These are phyloP conservation scores for Lates calcarifer DNA, from an alignment of 2,113 vertebrate genomes.

Conservation along the genomic window DNA sequence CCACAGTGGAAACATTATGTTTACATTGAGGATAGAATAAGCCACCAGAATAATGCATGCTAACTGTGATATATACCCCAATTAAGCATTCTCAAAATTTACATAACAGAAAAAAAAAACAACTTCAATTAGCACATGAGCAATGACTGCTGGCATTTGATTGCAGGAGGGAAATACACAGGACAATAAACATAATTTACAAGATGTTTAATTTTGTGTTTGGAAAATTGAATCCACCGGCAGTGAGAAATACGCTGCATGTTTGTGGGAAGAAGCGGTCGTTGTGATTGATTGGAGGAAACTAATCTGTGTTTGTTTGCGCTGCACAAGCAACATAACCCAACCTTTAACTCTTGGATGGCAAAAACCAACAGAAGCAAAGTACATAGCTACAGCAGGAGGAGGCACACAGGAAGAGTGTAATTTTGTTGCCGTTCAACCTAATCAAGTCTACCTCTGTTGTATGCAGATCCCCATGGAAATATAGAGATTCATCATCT, in stretches of 20 bases:
- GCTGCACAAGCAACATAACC: conserved; percentile 30
- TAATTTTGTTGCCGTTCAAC: conserved; percentile 75
- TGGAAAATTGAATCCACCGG: conserved; percentile 74
- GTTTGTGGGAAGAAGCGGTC: conserved; percentile 51
- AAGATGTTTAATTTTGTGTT: conserved; percentile 78
- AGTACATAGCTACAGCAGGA: neutral
- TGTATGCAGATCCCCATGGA: conserved; percentile 79
- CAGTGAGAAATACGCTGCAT: conserved; percentile 49
- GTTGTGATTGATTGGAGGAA: conserved; percentile 70
- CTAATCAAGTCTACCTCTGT: conserved; percentile 84
- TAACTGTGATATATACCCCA: conserved; percentile 78
- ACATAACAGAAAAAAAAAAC: conserved; percentile 65
- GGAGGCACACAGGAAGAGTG: conserved; percentile 30
- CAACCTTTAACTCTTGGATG: conserved; percentile 54
- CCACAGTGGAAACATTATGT: conserved; percentile 52
- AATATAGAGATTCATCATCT: conserved; percentile 87
- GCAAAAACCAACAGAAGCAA: neutral
- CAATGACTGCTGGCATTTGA: conserved; percentile 75
- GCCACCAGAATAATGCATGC: conserved; percentile 66
- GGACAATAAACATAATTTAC: conserved; percentile 78
- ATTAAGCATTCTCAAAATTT: conserved; percentile 75
- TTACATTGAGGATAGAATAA: conserved; percentile 60
- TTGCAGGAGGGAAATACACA: conserved; percentile 65
- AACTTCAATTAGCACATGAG: conserved; percentile 78
- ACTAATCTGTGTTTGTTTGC: conserved; percentile 57